phyloP scores from a whole-genome alignment of 2,113 vertebrate genomes.

The Periophthalmodon schlosseri region DNA sequence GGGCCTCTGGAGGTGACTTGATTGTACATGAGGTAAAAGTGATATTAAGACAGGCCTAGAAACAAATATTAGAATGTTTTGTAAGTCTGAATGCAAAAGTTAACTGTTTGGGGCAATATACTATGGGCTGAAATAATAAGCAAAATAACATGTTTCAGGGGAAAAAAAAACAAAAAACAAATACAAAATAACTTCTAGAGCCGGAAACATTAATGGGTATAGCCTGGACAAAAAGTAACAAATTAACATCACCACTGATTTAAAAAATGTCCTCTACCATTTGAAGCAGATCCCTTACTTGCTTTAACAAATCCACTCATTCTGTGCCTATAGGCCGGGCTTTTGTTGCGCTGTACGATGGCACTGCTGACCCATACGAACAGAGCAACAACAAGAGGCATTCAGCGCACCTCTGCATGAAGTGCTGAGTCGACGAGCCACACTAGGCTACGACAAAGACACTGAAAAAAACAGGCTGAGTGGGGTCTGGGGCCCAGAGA shows the following conservation, averaged over 20 bases:
- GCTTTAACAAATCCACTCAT: slow-evolving; percentile 63
- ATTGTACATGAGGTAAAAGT: too few species aligned
- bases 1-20: too few species aligned
- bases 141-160: too few species aligned
- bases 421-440: slow-evolving; percentile 69
- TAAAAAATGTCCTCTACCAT: slow-evolving; percentile 9
- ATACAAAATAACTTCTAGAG: neutral
- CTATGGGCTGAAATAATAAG: too few species aligned
- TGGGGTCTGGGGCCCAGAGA: neutral
- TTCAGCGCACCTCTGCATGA: slow-evolving; percentile 53
- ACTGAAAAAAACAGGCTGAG: neutral
- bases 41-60: neutral
- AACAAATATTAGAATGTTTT: neutral
- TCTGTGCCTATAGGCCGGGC: slow-evolving; percentile 61
- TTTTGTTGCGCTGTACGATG: slow-evolving; percentile 70
- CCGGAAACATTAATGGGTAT: neutral
- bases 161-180: too few species aligned
- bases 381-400: slow-evolving; percentile 58
- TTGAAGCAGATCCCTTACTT: slow-evolving; percentile 16
- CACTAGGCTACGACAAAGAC: slow-evolving; percentile 7
- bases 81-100: neutral
- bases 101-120: neutral
- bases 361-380: slow-evolving; percentile 75
- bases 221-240: neutral
- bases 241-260: neutral